Conservation (phyloP, 2,113 vertebrate species). For the Nanorana parkeri region DNA sequence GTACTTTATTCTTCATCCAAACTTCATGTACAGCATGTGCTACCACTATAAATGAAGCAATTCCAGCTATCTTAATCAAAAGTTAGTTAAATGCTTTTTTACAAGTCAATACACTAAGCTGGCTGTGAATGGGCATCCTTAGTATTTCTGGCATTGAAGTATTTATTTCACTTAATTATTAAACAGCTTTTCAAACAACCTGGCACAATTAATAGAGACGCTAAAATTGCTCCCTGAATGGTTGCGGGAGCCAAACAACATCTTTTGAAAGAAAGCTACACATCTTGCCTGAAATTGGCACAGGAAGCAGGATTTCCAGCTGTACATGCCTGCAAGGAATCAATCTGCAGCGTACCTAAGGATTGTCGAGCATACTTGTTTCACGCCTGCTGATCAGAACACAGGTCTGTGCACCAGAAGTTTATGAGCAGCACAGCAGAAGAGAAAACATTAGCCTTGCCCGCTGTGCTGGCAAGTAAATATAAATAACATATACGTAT, state of each 20-base stretch:
- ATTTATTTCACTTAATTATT: slow-evolving; percentile 59
- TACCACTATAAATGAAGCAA: background rate
- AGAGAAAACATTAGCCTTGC: slow-evolving; percentile 23
- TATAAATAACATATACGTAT: slow-evolving; percentile 34
- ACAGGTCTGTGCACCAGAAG: slow-evolving; percentile 52
- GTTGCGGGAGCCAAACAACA: slow-evolving; percentile 61
- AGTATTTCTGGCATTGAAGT: slow-evolving; percentile 43
- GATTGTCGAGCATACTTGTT: slow-evolving; percentile 57
- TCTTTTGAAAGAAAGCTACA: slow-evolving; percentile 58
- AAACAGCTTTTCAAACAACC: slow-evolving; percentile 59
- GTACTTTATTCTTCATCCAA: background rate
- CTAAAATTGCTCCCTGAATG: slow-evolving; percentile 61
- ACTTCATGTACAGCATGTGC: background rate
- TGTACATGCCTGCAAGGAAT: slow-evolving; percentile 68
- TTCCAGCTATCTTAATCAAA: background rate
- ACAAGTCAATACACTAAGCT: slow-evolving; percentile 37
- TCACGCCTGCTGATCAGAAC: slow-evolving; percentile 59
- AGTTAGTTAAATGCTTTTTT: slow-evolving; percentile 4
- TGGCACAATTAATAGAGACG: slow-evolving; percentile 61
- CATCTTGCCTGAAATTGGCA: slow-evolving; percentile 64
- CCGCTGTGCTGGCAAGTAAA: slow-evolving; percentile 23
- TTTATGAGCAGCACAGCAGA: slow-evolving; percentile 16
- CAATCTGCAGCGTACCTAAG: slow-evolving; percentile 67
- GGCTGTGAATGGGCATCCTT: slow-evolving; percentile 49
- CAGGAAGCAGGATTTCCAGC: slow-evolving; percentile 64